Conservation (phyloP, 2,888 invertebrate species). For the Panzeria rudis region DNA sequence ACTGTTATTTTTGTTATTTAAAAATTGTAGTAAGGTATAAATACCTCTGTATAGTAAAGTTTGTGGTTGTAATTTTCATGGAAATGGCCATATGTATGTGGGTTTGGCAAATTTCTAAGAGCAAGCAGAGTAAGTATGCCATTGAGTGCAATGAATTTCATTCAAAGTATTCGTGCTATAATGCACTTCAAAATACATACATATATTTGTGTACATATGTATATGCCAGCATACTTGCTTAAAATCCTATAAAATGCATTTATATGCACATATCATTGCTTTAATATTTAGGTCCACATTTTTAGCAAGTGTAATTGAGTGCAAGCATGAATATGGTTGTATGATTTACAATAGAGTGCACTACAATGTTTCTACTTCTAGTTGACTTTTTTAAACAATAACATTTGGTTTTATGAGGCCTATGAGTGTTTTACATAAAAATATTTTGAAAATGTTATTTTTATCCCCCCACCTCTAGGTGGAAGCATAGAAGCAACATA, state of each 20-base stretch:
- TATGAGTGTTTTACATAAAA: slow-evolving; percentile 65
- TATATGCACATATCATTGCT: slow-evolving; percentile 34
- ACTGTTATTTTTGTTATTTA: no score
- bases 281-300: slow-evolving; percentile 16
- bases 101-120: slow-evolving; percentile 39
- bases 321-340: slow-evolving; percentile 8
- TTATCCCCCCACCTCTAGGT: not conserved
- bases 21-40: no score
- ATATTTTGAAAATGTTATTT: slow-evolving; percentile 53
- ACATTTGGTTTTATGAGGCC: slow-evolving; percentile 68
- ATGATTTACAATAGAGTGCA: slow-evolving; percentile 48
- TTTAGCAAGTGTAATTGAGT: slow-evolving; percentile 32
- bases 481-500: not conserved
- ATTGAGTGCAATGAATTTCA: slow-evolving; percentile 54
- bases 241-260: slow-evolving; percentile 28
- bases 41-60: no score
- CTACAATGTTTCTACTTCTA: slow-evolving; percentile 51
- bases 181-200: slow-evolving; percentile 32
- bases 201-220: not conserved
- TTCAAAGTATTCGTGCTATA: slow-evolving; percentile 21
- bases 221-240: slow-evolving; percentile 20
- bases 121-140: slow-evolving; percentile 29
- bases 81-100: no score
- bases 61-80: no score
- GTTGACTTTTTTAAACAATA: slow-evolving; percentile 71